A percentile compares a stretch with the other conserved stretches of the same genome.
phyloP scores from a whole-genome alignment of 2,797 vertebrate species.

The Semotilus atromaculatus region DNA sequence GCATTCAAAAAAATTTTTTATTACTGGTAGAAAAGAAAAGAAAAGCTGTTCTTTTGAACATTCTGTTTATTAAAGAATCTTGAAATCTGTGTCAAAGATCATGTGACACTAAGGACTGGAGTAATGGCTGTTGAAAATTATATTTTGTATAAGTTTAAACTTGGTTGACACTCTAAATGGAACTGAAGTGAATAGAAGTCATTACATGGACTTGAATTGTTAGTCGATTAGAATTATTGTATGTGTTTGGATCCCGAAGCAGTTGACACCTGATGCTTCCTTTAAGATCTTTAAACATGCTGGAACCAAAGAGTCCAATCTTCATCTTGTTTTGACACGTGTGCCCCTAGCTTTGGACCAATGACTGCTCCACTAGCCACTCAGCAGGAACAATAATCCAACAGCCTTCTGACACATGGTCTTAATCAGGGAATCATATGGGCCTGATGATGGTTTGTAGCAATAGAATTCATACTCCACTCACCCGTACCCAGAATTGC shows the following conservation, averaged over 20 bases:
- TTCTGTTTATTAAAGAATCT: too few relatives aligned
- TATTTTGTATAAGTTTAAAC: background rate
- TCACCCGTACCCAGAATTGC: constrained; percentile 89
- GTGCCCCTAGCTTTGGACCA: constrained; percentile 70
- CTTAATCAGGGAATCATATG: constrained; percentile 87
- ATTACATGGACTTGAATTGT: background rate
- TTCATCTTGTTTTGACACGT: constrained; percentile 80
- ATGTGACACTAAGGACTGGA: background rate
- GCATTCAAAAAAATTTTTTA: too few relatives aligned
- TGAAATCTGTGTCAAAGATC: background rate
- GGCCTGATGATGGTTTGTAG: constrained; percentile 84
- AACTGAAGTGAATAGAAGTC: background rate
- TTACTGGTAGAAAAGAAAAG: too few relatives aligned
- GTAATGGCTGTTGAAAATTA: background rate
- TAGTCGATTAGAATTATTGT: constrained; percentile 21
- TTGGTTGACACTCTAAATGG: background rate
- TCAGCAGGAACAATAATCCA: constrained; percentile 77
- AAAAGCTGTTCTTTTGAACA: too few relatives aligned
- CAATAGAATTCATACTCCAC: constrained; percentile 86
- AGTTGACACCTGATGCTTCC: constrained; percentile 33
- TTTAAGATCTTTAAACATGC: constrained; percentile 52
- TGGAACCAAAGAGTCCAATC: constrained; percentile 48
- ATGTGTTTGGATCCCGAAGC: background rate
- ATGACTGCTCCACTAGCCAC: constrained; percentile 79
- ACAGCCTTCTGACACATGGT: constrained; percentile 85